Conservation (phyloP, 2,888 invertebrate genomes). For the Frankliniella intonsa region DNA sequence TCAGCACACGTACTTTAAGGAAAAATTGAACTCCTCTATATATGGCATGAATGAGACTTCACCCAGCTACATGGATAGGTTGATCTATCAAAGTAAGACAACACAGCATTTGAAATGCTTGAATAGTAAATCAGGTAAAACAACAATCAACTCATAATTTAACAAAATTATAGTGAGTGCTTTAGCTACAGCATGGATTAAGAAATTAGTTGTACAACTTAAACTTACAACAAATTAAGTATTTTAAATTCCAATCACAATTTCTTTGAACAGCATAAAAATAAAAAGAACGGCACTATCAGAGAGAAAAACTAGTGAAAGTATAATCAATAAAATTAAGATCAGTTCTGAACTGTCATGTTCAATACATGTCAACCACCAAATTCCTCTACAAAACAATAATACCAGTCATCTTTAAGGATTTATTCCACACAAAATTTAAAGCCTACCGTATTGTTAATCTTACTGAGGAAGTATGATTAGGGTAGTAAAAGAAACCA, state of each 20-base stretch:
- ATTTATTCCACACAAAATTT: background rate
- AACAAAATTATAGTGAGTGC: too few species aligned
- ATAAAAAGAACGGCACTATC: background rate
- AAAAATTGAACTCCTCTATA: background rate
- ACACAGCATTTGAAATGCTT: too few species aligned
- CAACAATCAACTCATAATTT: too few species aligned
- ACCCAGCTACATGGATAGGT: background rate
- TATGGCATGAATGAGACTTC: background rate
- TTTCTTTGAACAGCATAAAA: background rate
- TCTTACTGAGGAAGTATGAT: background rate
- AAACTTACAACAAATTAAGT: background rate
- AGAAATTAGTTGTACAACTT: background rate
- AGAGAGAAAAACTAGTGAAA: background rate
- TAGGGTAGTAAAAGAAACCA: background rate
- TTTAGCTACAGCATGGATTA: too few species aligned
- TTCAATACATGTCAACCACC: conserved; percentile 4
- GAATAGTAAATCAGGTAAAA: background rate
- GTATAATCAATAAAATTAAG: background rate
- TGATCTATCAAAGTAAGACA: too few species aligned
- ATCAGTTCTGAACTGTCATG: conserved; percentile 26
- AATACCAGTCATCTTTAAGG: background rate
- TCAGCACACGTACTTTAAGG: background rate
- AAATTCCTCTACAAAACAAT: background rate
- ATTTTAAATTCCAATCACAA: conserved; percentile 17
- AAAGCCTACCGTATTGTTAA: background rate